Conservation (phyloP, 2,113 vertebrate genomes). For the Anhinga rufa region DNA sequence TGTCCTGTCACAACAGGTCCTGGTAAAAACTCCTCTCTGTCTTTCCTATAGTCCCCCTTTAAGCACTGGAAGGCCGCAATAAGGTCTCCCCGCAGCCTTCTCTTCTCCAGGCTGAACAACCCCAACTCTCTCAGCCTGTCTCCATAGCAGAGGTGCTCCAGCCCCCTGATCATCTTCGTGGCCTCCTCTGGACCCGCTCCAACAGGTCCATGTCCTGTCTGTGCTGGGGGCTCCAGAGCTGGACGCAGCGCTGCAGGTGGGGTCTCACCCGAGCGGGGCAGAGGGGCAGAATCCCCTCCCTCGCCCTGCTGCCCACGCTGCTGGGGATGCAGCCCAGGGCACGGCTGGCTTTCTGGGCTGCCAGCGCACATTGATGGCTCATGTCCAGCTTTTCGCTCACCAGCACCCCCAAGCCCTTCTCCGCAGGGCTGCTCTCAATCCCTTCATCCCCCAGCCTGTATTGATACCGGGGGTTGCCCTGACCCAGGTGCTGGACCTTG, state of each 20-base stretch:
- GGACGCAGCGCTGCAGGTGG: accelerated
- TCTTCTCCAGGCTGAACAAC: not conserved
- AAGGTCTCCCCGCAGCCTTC: not conserved
- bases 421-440: not conserved
- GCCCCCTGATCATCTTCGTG: accelerated
- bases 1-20: not conserved
- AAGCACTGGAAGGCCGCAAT: not conserved
- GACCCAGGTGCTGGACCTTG: not conserved
- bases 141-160: not conserved
- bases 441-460: not conserved
- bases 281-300: not conserved
- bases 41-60: not conserved
- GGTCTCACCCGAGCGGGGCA: not conserved
- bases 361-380: accelerated
- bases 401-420: no score
- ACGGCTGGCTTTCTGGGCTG: not conserved
- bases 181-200: not conserved
- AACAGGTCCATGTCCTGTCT: not conserved
- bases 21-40: not conserved
- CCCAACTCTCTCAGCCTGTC: not conserved
- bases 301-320: accelerated
- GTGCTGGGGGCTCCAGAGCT: not conserved
- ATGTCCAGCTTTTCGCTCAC: not conserved
- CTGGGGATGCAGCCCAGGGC: not conserved
- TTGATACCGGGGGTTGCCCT: not conserved